Conservation (phyloP, 2,113 vertebrate genomes). For the Colaptes auratus region DNA sequence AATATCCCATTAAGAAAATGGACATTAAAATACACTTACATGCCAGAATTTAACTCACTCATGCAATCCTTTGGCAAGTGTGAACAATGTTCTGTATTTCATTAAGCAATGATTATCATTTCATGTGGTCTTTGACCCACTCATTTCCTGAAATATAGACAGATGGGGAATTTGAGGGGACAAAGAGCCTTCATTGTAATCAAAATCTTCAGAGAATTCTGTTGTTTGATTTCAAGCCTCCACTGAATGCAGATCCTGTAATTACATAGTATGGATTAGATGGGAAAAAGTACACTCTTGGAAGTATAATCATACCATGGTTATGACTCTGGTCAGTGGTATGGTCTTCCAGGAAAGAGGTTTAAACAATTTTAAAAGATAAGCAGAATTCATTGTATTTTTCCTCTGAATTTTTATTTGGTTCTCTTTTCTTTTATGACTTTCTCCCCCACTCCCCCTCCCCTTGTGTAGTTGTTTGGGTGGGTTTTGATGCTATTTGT, state of each 20-base stretch:
- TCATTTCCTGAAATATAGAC: background rate
- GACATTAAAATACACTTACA: background rate
- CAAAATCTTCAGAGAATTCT: conserved; percentile 13
- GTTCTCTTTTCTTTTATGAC: too few species aligned
- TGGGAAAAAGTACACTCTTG: background rate
- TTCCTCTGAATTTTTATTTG: background rate
- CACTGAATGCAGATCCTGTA: background rate
- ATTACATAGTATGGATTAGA: background rate
- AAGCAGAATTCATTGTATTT: background rate
- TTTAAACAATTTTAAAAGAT: background rate
- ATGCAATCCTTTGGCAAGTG: background rate
- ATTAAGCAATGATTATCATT: background rate
- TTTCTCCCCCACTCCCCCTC: too few species aligned
- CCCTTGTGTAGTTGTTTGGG: background rate
- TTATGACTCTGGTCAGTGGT: background rate
- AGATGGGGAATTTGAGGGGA: background rate
- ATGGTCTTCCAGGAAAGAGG: background rate
- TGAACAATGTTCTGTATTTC: background rate
- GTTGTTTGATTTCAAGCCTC: background rate
- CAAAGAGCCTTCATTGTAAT: background rate
- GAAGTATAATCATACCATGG: background rate
- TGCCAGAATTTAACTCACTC: background rate
- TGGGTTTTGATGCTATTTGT: background rate
- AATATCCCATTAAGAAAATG: background rate
- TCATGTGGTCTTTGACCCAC: background rate